Evolutionary conservation across 1,140 invertebrate genomes (phyloP).

Genomic region (Phymastichus coffea): DNA sequence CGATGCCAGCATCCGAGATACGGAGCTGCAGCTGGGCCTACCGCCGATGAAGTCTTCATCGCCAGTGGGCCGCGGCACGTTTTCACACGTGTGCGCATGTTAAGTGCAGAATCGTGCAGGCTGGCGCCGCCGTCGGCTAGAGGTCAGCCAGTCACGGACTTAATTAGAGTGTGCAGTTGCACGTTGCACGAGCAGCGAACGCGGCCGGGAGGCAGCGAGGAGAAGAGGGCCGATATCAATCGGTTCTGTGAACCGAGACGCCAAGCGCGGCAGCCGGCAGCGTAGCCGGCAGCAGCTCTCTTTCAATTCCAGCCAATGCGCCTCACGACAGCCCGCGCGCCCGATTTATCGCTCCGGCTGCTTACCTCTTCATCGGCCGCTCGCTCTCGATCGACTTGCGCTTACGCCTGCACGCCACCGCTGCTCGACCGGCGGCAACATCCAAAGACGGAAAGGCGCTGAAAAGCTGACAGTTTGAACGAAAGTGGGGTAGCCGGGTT

Average conservation of each 20-base stretch:
- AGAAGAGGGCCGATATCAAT: conserved; percentile 36
- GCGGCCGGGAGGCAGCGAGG: too few species aligned
- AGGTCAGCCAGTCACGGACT: conserved; percentile 58
- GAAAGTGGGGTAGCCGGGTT: not conserved
- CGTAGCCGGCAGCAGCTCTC: too few species aligned
- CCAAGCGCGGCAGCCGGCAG: too few species aligned
- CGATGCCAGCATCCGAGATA: too few species aligned
- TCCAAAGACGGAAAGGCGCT: too few species aligned
- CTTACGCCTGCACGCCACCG: too few species aligned
- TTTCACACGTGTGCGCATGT: conserved; percentile 22
- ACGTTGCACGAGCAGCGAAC: conserved; percentile 43
- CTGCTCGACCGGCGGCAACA: too few species aligned
- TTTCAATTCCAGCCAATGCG: too few species aligned
- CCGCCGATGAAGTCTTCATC: conserved; percentile 48
- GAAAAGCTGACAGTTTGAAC: not conserved
- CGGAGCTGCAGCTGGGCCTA: not conserved
- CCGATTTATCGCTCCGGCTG: not conserved
- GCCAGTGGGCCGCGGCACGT: conserved; percentile 2
- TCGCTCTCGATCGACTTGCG: too few species aligned
- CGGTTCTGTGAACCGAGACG: conserved; percentile 4
- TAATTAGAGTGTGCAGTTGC: conserved; percentile 52
- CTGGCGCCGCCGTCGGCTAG: not conserved
- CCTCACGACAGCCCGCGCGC: too few species aligned
- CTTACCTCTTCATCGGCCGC: not conserved
- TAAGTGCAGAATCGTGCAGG: conserved; percentile 16